Conservation (phyloP, 2,888 invertebrate species). For the Rutpela maculata region DNA sequence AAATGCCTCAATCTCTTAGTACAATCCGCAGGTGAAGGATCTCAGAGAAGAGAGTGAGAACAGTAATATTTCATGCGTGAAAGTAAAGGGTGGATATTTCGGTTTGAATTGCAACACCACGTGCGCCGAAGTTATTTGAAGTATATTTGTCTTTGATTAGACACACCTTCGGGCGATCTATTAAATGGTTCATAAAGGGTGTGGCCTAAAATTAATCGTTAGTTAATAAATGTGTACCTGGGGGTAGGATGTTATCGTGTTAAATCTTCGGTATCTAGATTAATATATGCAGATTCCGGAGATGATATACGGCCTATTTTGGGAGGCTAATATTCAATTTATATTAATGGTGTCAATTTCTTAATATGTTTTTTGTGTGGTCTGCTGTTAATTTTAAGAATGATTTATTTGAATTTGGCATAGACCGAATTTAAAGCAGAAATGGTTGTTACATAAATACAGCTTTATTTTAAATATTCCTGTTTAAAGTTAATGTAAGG, state of each 20-base stretch:
- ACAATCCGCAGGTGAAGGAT: neutral
- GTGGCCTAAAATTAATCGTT: constrained; percentile 15
- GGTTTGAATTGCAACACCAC: constrained; percentile 18
- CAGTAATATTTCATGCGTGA: neutral
- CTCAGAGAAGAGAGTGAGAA: neutral
- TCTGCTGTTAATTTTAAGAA: constrained; percentile 12
- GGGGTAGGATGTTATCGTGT: constrained; percentile 14
- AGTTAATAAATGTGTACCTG: constrained; percentile 30
- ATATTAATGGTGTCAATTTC: constrained; percentile 31
- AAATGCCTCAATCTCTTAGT: neutral
- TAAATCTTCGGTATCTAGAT: constrained; percentile 30
- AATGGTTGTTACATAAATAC: neutral
- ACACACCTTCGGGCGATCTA: constrained; percentile 8
- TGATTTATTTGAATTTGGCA: constrained; percentile 14
- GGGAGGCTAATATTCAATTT: constrained; percentile 19
- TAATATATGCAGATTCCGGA: constrained; percentile 32
- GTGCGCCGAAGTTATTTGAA: constrained; percentile 3
- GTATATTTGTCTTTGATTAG: constrained; percentile 29
- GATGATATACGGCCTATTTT: constrained; percentile 20
- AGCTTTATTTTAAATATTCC: neutral
- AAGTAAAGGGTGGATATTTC: constrained; percentile 31
- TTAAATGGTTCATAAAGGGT: constrained; percentile 30
- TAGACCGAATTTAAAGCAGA: neutral
- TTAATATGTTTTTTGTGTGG: constrained; percentile 29
- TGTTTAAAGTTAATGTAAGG: neutral